Evolutionary conservation across 2,113 vertebrate genomes (phyloP).

Genomic region (Regulus satrapa): DNA sequence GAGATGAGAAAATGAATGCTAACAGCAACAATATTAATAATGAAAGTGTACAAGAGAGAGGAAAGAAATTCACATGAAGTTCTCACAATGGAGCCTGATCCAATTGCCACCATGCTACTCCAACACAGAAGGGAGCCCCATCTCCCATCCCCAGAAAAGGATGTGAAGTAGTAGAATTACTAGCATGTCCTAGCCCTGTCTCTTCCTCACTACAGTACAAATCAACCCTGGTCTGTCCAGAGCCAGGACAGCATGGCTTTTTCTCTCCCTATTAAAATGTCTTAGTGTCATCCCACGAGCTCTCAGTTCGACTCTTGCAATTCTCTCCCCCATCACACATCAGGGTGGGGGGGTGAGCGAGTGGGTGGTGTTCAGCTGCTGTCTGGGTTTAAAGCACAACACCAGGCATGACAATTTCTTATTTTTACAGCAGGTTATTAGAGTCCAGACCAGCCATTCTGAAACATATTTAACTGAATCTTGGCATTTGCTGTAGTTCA

Average conservation of each 20-base stretch:
- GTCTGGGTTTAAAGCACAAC: not conserved
- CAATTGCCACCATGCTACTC: accelerated
- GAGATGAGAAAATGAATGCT: not conserved
- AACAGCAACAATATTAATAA: not conserved
- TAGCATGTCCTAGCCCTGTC: not conserved
- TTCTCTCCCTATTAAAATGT: not conserved
- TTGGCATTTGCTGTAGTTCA: not conserved
- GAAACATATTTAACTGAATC: slow-evolving; percentile 3
- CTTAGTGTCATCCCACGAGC: accelerated
- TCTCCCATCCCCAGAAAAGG: not conserved
- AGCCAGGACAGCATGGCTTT: not conserved
- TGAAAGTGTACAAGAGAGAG: not conserved
- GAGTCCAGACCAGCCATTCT: not conserved
- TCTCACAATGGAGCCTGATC: accelerated
- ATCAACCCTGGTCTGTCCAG: not conserved
- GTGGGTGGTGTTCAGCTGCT: not conserved
- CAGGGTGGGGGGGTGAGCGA: accelerated
- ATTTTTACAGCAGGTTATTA: slow-evolving; percentile 16
- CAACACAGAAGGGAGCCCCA: accelerated
- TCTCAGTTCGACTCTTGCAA: not conserved
- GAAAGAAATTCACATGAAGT: not conserved
- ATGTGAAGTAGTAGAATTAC: not conserved
- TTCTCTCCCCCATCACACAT: not conserved
- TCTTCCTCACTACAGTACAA: not conserved
- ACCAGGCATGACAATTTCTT: not conserved